Evolutionary conservation across 2,113 vertebrate genomes (phyloP).

Genomic region (Calcarius ornatus): DNA sequence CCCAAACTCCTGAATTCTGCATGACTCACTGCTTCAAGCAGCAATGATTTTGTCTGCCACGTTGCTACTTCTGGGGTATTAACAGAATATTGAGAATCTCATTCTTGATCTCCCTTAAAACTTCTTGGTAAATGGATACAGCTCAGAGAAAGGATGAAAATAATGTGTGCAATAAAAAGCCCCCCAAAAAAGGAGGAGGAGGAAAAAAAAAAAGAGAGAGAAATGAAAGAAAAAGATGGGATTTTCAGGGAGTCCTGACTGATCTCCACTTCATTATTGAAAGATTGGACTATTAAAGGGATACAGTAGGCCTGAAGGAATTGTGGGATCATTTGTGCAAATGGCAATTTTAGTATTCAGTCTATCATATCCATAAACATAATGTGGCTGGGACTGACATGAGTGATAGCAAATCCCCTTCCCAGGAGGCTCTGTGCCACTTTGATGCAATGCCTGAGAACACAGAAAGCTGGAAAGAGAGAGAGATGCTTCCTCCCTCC

Average conservation of each 20-base stretch:
- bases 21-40: constrained; percentile 34
- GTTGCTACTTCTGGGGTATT: constrained; percentile 36
- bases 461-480: neutral
- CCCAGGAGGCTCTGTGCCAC: constrained; percentile 45
- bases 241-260: constrained; percentile 61
- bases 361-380: constrained; percentile 64
- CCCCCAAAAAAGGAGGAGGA: neutral
- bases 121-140: constrained; percentile 23
- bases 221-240: constrained; percentile 57
- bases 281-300: constrained; percentile 70
- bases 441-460: constrained; percentile 58
- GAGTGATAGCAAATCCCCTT: constrained; percentile 52
- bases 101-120: constrained; percentile 53
- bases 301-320: constrained; percentile 69
- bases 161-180: constrained; percentile 34
- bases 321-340: constrained; percentile 71
- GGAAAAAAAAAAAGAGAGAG: neutral
- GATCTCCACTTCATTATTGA: constrained; percentile 71
- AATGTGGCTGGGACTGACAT: constrained; percentile 39
- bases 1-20: neutral
- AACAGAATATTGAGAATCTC: constrained; percentile 50
- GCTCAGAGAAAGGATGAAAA: constrained; percentile 39
- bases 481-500: neutral
- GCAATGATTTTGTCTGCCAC: constrained; percentile 45
- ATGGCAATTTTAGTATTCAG: constrained; percentile 73